phyloP scores from a whole-genome alignment of 2,113 vertebrate genomes.

The Danionella cerebrum region DNA sequence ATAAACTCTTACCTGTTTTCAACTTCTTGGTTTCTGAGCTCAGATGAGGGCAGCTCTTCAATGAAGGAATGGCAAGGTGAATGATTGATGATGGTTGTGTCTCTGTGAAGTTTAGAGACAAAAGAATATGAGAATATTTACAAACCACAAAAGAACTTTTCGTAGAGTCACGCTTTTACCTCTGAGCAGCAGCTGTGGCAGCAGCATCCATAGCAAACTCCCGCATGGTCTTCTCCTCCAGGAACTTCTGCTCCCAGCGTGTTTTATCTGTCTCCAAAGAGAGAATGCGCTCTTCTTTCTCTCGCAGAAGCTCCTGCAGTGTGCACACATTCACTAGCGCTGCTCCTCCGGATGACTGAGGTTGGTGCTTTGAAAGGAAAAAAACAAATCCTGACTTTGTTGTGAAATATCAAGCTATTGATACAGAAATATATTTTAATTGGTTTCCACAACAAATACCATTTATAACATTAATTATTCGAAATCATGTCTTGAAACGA shows the following conservation, averaged over 20 bases:
- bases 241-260: constrained; percentile 96
- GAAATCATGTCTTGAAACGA: too few species aligned
- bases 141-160: not conserved
- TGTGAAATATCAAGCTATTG: not conserved
- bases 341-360: constrained; percentile 4
- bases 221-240: constrained; percentile 95
- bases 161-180: constrained; percentile 41
- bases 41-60: constrained; percentile 73
- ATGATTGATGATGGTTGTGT: constrained; percentile 92
- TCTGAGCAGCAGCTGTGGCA: constrained; percentile 86
- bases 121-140: not conserved
- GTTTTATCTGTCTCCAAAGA: constrained; percentile 95
- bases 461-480: too few species aligned
- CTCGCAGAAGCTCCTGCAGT: constrained; percentile 78
- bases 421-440: too few species aligned
- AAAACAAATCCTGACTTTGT: not conserved
- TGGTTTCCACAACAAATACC: too few species aligned
- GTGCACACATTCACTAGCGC: constrained; percentile 56
- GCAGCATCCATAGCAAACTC: constrained; percentile 97
- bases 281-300: constrained; percentile 86
- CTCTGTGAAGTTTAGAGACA: constrained; percentile 51
- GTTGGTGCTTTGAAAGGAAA: constrained; percentile 67
- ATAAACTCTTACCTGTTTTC: constrained; percentile 85
- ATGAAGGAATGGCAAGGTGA: constrained; percentile 85
- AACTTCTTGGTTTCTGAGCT: constrained; percentile 86